These are phyloP conservation scores for Molorchus minor DNA, from an alignment of 2,888 invertebrate genomes.

Conservation along the genomic window DNA sequence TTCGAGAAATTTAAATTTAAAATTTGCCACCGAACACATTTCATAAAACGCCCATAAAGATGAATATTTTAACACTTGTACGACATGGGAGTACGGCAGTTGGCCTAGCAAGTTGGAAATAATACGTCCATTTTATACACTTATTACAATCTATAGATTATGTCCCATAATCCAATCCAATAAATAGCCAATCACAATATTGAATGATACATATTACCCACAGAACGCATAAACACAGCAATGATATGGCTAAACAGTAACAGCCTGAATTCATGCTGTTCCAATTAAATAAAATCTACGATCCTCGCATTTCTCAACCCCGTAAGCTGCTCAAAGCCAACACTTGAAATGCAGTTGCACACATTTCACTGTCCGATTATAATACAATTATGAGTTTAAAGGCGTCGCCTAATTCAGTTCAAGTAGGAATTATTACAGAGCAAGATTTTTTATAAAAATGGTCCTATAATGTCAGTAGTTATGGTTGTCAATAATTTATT, in stretches of 20 bases:
- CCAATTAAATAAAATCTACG: conserved; percentile 60
- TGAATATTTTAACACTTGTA: conserved; percentile 36
- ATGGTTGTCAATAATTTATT: no score
- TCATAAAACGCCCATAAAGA: conserved; percentile 29
- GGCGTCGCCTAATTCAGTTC: conserved; percentile 24
- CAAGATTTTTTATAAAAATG: no score
- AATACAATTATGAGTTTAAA: conserved; percentile 25
- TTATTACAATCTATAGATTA: conserved; percentile 54
- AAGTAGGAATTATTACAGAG: conserved; percentile 21
- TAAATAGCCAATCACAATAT: conserved; percentile 60
- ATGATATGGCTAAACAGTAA: conserved; percentile 56
- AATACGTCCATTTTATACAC: conserved; percentile 50
- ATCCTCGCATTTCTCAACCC: conserved; percentile 52
- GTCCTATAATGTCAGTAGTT: no score
- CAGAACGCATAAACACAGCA: conserved; percentile 55
- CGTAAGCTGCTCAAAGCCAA: conserved; percentile 39
- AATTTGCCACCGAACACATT: conserved; percentile 15
- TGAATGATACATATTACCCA: conserved; percentile 59
- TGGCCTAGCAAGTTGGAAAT: conserved; percentile 42
- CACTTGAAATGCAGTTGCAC: conserved; percentile 26
- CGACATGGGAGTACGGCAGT: conserved; percentile 26
- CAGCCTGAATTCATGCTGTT: conserved; percentile 57
- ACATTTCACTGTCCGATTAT: conserved; percentile 34
- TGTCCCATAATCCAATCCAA: conserved; percentile 54
- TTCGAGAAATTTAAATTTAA: conserved; percentile 21